Evolutionary conservation across 1,140 invertebrate species (phyloP).

Genomic region (Calliphora vicina): DNA sequence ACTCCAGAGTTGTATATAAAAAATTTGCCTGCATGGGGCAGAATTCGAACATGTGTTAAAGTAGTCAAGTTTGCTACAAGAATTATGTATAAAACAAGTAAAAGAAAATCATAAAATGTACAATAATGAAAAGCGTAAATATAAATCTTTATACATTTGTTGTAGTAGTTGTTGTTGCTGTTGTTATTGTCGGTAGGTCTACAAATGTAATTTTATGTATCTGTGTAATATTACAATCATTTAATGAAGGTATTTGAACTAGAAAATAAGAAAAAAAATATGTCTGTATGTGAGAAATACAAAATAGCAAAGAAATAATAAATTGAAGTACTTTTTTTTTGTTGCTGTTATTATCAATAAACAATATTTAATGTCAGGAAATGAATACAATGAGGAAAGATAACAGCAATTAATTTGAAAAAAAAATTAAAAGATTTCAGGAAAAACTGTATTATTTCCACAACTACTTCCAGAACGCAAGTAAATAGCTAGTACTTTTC

Average conservation of each 20-base stretch:
- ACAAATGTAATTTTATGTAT: neutral
- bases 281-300: neutral
- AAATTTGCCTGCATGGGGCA: neutral
- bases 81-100: neutral
- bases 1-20: no score
- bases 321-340: neutral
- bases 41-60: neutral
- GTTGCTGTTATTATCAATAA: neutral
- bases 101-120: neutral
- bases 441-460: no score
- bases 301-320: neutral
- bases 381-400: neutral
- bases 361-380: neutral
- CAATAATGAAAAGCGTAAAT: neutral
- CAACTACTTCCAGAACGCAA: no score
- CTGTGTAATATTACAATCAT: neutral
- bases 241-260: conserved; percentile 1
- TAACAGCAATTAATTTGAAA: neutral
- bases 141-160: neutral
- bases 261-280: neutral
- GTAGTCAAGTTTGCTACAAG: neutral
- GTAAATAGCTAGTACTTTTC: no score
- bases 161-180: neutral
- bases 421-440: no score
- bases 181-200: neutral